phyloP scores from a whole-genome alignment of 1,140 invertebrate species.

The Meloidogyne floridensis region DNA sequence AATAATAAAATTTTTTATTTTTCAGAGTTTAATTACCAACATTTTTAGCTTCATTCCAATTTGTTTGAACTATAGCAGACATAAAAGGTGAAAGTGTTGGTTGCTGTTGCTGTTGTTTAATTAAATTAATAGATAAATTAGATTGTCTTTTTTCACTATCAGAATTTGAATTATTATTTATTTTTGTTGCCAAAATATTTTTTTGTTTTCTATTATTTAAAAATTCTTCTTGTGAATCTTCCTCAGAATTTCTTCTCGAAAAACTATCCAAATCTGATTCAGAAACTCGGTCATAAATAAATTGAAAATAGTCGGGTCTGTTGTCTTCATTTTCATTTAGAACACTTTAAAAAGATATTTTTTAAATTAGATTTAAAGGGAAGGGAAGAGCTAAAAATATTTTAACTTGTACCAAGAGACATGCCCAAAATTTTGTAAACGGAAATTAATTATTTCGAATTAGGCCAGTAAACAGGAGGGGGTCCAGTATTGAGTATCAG shows the following conservation, averaged over 20 bases:
- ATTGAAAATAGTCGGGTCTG: conserved; percentile 46
- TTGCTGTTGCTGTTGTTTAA: not conserved
- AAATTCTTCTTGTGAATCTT: conserved; percentile 68
- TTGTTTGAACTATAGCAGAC: not conserved
- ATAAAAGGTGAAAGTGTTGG: not conserved
- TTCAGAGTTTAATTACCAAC: not conserved
- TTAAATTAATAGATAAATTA: too few relatives aligned
- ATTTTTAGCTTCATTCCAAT: conserved; percentile 12
- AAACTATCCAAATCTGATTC: conserved; percentile 45
- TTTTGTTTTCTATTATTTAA: not conserved
- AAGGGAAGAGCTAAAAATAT: not conserved
- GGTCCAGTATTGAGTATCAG: too few relatives aligned
- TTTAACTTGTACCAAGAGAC: too few relatives aligned
- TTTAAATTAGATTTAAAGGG: conserved; percentile 23
- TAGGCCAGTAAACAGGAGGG: too few relatives aligned
- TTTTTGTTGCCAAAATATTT: not conserved
- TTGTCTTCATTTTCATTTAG: conserved; percentile 9
- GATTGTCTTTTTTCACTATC: not conserved
- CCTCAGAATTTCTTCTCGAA: conserved; percentile 42
- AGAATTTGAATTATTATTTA: conserved; percentile 11
- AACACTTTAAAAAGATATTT: conserved; percentile 42
- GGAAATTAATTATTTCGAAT: too few relatives aligned
- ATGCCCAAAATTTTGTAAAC: too few relatives aligned
- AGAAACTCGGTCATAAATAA: conserved; percentile 47
- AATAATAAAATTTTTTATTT: not conserved